Evolutionary conservation across 2,888 invertebrate genomes (phyloP).

Genomic region (Xanthorhoe designata): DNA sequence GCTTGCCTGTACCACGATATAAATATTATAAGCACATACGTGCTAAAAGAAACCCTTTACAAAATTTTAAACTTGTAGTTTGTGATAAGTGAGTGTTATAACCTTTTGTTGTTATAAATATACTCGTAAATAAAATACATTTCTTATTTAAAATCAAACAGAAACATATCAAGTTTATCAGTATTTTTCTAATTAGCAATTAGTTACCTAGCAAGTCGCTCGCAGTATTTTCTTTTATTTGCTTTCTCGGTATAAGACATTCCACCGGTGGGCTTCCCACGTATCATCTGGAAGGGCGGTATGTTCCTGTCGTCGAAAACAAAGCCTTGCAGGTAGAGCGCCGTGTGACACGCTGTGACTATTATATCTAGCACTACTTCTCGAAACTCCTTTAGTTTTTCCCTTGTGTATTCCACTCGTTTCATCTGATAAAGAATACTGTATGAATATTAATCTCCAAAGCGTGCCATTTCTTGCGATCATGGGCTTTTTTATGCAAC

Average conservation of each 20-base stretch:
- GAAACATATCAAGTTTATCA: no score
- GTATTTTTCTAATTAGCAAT: neutral
- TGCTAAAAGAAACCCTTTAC: no score
- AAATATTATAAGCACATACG: no score
- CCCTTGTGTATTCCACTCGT: conserved; percentile 68
- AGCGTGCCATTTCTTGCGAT: no score
- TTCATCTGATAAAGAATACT: conserved; percentile 70
- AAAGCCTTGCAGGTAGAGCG: conserved; percentile 91
- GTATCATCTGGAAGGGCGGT: conserved; percentile 76
- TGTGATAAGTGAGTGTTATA: no score
- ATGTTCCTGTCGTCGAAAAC: conserved; percentile 89
- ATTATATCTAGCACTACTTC: conserved; percentile 73
- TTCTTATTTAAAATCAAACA: no score
- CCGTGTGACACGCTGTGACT: conserved; percentile 89
- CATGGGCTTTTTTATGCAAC: no score
- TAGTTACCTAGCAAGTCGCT: conserved; percentile 89
- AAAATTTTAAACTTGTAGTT: no score
- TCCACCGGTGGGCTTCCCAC: conserved; percentile 87
- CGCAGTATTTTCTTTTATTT: conserved; percentile 92
- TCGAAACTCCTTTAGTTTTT: conserved; percentile 68
- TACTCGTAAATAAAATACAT: no score
- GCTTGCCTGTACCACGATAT: neutral
- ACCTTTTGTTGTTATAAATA: no score
- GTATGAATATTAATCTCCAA: neutral
- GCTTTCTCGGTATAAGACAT: conserved; percentile 96